Percentiles rank a stretch among this genome's conserved stretches.
These are phyloP conservation scores for Vulpes lagopus DNA, from an alignment of 2,113 vertebrate species.

Conservation along the genomic window DNA sequence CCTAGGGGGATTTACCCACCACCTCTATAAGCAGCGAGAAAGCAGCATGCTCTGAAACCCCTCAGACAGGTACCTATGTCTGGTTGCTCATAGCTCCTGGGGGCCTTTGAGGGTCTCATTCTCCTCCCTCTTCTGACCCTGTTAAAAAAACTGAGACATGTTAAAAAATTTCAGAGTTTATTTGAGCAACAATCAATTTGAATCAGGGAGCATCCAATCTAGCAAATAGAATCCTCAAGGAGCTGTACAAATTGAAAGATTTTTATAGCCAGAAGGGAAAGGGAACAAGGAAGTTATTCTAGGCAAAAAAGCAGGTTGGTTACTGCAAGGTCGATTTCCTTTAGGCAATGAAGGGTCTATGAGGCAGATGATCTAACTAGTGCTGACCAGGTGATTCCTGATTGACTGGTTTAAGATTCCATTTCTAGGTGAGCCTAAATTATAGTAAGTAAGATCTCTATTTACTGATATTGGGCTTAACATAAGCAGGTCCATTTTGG, in stretches of 20 bases:
- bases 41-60: neutral
- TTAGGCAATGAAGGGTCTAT: neutral
- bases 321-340: neutral
- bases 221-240: neutral
- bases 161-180: neutral
- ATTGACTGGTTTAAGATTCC: neutral
- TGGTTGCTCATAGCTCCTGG: neutral
- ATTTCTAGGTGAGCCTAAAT: neutral
- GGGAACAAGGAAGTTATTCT: neutral
- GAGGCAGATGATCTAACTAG: neutral
- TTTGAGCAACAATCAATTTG: neutral
- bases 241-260: neutral
- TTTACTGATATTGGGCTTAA: neutral
- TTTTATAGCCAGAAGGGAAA: neutral
- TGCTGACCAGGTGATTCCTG: neutral
- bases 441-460: neutral
- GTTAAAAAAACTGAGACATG: neutral
- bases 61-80: neutral
- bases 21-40: neutral
- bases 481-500: neutral
- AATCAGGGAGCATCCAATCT: neutral
- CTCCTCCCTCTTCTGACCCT: neutral
- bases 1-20: neutral
- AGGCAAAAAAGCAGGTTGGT: neutral
- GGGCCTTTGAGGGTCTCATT: neutral